phyloP scores from a whole-genome alignment of 2,888 invertebrate genomes.

The Brachynemurus nebulosus region DNA sequence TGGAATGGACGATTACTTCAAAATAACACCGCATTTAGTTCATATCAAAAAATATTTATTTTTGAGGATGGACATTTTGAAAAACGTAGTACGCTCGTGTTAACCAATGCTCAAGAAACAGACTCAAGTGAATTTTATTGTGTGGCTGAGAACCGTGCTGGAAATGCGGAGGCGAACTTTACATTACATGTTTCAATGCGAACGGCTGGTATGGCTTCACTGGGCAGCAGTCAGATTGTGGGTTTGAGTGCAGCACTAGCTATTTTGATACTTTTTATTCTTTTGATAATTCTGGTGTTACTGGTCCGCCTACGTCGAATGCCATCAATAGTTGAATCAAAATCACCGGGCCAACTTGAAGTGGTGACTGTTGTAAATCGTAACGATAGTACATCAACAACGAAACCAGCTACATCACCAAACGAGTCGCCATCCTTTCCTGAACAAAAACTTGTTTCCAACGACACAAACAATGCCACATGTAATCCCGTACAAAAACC shows the following conservation, averaged over 20 bases:
- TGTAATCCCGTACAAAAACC: slow-evolving; percentile 61
- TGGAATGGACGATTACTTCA: slow-evolving; percentile 66
- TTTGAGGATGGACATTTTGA: slow-evolving; percentile 63
- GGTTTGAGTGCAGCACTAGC: slow-evolving; percentile 72
- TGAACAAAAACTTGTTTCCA: slow-evolving; percentile 25
- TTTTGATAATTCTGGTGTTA: slow-evolving; percentile 57
- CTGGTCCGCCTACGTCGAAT: slow-evolving; percentile 60
- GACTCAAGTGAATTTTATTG: slow-evolving; percentile 79
- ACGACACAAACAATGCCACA: slow-evolving; percentile 29
- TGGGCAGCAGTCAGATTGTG: slow-evolving; percentile 75
- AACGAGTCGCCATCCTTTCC: slow-evolving; percentile 35
- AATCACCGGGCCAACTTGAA: slow-evolving; percentile 58
- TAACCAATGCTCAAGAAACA: slow-evolving; percentile 71
- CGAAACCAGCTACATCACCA: slow-evolving; percentile 32
- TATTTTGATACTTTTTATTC: slow-evolving; percentile 58
- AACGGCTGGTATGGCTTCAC: slow-evolving; percentile 63
- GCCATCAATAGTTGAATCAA: slow-evolving; percentile 61
- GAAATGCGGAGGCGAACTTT: slow-evolving; percentile 77
- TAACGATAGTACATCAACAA: slow-evolving; percentile 35
- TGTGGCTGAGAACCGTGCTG: slow-evolving; percentile 80
- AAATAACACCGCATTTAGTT: slow-evolving; percentile 66
- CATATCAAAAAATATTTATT: slow-evolving; percentile 61
- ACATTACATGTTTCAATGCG: slow-evolving; percentile 69
- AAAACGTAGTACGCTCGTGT: slow-evolving; percentile 59
- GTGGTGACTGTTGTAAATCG: slow-evolving; percentile 47